A percentile compares a stretch with the other conserved stretches of the same genome.
These are phyloP conservation scores for Artibeus jamaicensis DNA, from an alignment of 2,797 vertebrate genomes.

Conservation along the genomic window DNA sequence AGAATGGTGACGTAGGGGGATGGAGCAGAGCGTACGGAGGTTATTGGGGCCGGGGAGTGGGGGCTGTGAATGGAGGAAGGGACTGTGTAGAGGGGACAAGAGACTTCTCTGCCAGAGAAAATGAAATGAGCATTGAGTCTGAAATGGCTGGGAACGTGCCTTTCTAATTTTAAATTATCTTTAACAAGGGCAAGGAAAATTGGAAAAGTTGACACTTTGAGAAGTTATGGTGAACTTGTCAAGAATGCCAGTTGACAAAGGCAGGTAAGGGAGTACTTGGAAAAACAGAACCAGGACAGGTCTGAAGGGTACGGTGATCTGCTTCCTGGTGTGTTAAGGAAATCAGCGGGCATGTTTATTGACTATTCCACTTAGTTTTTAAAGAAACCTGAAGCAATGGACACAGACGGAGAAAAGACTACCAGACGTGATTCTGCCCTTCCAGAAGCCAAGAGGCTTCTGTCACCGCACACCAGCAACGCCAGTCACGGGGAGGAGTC, in stretches of 20 bases:
- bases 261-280: constrained; percentile 64
- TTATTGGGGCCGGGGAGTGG: neutral
- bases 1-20: neutral
- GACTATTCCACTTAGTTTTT: constrained; percentile 57
- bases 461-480: neutral
- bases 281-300: neutral
- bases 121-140: constrained; percentile 45
- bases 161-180: constrained; percentile 75
- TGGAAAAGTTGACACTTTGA: constrained; percentile 62
- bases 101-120: neutral
- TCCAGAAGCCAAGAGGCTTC: constrained; percentile 12
- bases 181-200: constrained; percentile 69
- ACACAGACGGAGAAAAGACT: constrained; percentile 41
- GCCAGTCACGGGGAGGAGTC: neutral
- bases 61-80: neutral
- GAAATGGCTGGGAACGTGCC: constrained; percentile 57
- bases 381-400: constrained; percentile 58
- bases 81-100: constrained; percentile 16
- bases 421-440: constrained; percentile 23
- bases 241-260: constrained; percentile 63
- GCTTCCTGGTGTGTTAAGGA: neutral
- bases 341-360: neutral
- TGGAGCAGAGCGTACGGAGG: neutral
- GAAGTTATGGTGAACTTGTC: constrained; percentile 65
- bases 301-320: constrained; percentile 43